Evolutionary conservation across 2,888 invertebrate species (phyloP).

Genomic region (Nomada flava): DNA sequence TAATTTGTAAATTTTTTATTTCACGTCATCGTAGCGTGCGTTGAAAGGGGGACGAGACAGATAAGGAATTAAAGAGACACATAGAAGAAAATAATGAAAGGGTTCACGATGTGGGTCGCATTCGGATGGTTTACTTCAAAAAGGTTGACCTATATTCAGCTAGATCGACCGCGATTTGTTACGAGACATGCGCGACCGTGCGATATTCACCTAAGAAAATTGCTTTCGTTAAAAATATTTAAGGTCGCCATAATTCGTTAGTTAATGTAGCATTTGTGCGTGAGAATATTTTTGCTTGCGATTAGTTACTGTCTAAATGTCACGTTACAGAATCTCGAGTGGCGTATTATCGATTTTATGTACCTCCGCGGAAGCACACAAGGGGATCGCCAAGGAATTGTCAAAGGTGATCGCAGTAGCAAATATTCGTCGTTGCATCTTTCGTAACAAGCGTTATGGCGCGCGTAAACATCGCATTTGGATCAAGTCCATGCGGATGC

Average conservation of each 20-base stretch:
- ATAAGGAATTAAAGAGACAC: neutral
- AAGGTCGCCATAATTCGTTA: neutral
- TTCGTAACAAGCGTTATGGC: slow-evolving; percentile 23
- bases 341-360: neutral
- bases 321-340: neutral
- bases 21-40: neutral
- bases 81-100: neutral
- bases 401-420: slow-evolving; percentile 4
- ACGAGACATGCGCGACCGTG: slow-evolving; percentile 15
- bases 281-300: neutral
- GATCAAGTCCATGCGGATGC: slow-evolving; percentile 39
- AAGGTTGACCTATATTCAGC: slow-evolving; percentile 46
- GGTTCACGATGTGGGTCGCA: slow-evolving; percentile 4
- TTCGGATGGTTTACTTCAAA: slow-evolving; percentile 24
- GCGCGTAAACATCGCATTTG: slow-evolving; percentile 28
- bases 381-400: neutral
- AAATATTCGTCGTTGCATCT: slow-evolving; percentile 8
- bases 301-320: neutral
- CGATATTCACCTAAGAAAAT: neutral
- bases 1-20: slow-evolving; percentile 54
- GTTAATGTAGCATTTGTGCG: neutral
- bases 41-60: neutral
- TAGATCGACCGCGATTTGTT: slow-evolving; percentile 33
- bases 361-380: neutral
- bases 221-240: neutral